These are phyloP conservation scores for Lepidocolaptes lacrymiger DNA, from an alignment of 2,797 vertebrate species.

Conservation along the genomic window DNA sequence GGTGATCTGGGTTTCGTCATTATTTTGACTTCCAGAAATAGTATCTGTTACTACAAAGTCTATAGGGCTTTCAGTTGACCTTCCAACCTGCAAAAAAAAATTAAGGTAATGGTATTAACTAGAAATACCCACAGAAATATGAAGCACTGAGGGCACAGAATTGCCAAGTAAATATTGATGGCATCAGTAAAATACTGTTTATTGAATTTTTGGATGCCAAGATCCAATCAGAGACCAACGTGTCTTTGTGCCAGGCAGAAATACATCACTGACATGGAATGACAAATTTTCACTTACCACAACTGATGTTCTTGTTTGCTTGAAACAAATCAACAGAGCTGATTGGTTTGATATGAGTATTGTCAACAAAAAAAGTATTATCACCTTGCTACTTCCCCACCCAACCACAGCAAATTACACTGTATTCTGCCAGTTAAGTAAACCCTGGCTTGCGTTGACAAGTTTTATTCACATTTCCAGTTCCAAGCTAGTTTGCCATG, in stretches of 20 bases:
- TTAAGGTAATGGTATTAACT: not conserved
- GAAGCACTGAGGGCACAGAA: not conserved
- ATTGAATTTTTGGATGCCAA: not conserved
- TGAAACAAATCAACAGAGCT: not conserved
- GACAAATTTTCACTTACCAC: not conserved
- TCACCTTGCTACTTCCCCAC: not conserved
- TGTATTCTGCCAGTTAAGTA: not conserved
- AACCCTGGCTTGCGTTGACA: rapidly evolving
- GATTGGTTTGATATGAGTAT: not conserved
- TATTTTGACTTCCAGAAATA: constrained; percentile 89
- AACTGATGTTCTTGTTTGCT: not conserved
- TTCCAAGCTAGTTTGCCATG: not conserved
- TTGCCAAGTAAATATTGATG: not conserved
- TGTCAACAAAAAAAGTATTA: not conserved
- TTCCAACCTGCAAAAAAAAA: constrained; percentile 86
- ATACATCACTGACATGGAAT: not conserved
- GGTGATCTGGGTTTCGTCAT: constrained; percentile 92
- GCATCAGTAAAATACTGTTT: not conserved
- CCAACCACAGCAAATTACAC: not conserved
- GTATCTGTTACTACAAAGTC: constrained; percentile 99
- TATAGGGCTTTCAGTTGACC: constrained; percentile 97
- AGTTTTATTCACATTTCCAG: not conserved
- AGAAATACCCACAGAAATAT: not conserved
- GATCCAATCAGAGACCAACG: not conserved
- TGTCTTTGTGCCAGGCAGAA: not conserved